Conservation (phyloP, 1,140 invertebrate species). For the Bombus sibiricus region DNA sequence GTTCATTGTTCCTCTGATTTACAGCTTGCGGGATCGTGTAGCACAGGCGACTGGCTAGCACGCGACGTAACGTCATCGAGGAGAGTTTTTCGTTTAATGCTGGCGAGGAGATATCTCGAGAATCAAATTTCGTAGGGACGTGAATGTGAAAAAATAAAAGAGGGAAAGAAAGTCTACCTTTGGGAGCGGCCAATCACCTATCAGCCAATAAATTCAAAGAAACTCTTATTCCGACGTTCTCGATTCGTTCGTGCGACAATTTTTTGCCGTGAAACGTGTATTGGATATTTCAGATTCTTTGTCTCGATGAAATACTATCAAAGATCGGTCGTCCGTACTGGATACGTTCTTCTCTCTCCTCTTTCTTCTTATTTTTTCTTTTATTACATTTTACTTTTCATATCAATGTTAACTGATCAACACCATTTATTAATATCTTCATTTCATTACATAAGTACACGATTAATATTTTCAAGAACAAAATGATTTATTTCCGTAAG, state of each 20-base stretch:
- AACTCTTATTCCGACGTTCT: constrained; percentile 41
- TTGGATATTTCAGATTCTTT: constrained; percentile 33
- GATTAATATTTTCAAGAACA: too few species aligned
- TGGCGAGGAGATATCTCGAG: constrained; percentile 44
- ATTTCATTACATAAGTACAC: too few species aligned
- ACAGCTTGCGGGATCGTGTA: constrained; percentile 40
- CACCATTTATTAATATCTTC: too few species aligned
- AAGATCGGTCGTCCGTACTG: not conserved
- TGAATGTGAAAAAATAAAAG: not conserved
- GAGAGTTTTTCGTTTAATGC: constrained; percentile 46
- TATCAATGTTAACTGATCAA: not conserved
- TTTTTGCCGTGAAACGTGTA: not conserved
- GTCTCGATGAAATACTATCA: constrained; percentile 21
- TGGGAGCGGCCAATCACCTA: constrained; percentile 17
- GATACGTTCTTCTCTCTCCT: not conserved
- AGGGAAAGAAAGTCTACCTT: not conserved
- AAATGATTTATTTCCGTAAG: too few species aligned
- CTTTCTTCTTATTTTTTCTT: not conserved
- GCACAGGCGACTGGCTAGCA: not conserved
- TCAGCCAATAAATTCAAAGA: constrained; percentile 28
- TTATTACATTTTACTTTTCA: not conserved
- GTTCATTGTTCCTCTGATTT: constrained; percentile 66
- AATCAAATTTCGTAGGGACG: constrained; percentile 60
- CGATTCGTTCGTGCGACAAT: constrained; percentile 13
- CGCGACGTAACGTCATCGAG: constrained; percentile 47